Conservation (phyloP, 2,888 invertebrate species). For the Epirrhoe alternata region DNA sequence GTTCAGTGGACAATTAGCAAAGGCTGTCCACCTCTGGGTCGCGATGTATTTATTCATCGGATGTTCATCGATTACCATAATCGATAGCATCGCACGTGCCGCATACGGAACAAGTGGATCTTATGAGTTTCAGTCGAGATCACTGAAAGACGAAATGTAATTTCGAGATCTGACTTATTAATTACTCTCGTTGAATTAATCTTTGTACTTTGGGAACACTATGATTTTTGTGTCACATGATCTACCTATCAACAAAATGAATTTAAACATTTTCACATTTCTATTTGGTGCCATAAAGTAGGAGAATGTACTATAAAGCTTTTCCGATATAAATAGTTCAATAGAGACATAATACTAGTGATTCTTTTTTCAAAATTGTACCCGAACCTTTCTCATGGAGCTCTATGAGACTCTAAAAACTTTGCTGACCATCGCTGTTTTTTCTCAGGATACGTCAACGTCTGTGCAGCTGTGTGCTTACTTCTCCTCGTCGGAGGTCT, state of each 20-base stretch:
- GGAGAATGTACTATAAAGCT: too few species aligned
- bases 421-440: background rate
- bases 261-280: background rate
- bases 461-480: constrained; percentile 78
- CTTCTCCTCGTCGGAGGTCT: constrained; percentile 73
- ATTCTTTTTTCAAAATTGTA: background rate
- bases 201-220: background rate
- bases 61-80: constrained; percentile 84
- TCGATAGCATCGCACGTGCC: constrained; percentile 79
- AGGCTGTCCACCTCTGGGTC: constrained; percentile 83
- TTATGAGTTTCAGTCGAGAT: constrained; percentile 69
- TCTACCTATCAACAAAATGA: background rate
- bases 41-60: constrained; percentile 83
- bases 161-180: constrained; percentile 37
- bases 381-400: background rate
- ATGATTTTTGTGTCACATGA: background rate
- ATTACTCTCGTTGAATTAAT: background rate
- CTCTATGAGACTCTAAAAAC: background rate
- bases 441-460: constrained; percentile 77
- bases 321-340: too few species aligned
- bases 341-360: too few species aligned
- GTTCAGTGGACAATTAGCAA: constrained; percentile 84
- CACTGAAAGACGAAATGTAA: constrained; percentile 50
- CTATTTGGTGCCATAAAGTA: too few species aligned
- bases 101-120: constrained; percentile 75